Evolutionary conservation across 2,113 vertebrate species (phyloP).

Genomic region (Tragelaphus imberbis): DNA sequence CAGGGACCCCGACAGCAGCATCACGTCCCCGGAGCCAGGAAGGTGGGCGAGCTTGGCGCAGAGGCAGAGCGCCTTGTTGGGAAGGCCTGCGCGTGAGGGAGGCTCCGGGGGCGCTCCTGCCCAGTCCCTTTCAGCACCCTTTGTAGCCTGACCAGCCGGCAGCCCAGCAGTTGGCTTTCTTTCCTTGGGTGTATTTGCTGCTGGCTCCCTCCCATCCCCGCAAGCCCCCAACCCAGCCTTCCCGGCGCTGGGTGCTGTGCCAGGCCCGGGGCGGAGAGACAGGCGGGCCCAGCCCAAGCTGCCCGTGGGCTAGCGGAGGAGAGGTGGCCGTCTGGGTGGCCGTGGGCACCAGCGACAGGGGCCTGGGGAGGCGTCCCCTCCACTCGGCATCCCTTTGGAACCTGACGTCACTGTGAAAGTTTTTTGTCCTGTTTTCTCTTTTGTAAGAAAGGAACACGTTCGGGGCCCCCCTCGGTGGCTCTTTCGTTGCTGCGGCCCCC

Average conservation of each 20-base stretch:
- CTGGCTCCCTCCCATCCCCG: rapidly evolving
- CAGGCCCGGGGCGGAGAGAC: neutral
- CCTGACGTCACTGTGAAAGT: neutral
- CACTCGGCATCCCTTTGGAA: neutral
- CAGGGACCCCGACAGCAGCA: neutral
- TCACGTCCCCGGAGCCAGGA: too few species aligned
- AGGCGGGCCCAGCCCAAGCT: neutral
- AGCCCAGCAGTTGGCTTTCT: neutral
- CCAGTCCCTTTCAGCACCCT: neutral
- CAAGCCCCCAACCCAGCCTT: neutral
- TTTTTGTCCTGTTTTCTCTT: neutral
- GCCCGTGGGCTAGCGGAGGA: too few species aligned
- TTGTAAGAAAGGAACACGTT: neutral
- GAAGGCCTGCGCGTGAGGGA: neutral
- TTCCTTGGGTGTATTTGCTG: neutral
- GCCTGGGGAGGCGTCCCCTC: neutral
- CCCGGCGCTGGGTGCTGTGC: neutral
- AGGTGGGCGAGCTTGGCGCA: neutral
- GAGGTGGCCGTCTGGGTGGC: neutral
- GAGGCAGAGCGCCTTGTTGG: neutral
- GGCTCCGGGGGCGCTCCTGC: neutral
- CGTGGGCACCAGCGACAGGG: neutral
- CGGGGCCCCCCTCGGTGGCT: neutral
- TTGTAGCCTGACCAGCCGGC: rapidly evolving
- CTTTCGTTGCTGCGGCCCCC: neutral